Evolutionary conservation across 1,140 invertebrate species (phyloP).

Genomic region (Neotoxoptera formosana): DNA sequence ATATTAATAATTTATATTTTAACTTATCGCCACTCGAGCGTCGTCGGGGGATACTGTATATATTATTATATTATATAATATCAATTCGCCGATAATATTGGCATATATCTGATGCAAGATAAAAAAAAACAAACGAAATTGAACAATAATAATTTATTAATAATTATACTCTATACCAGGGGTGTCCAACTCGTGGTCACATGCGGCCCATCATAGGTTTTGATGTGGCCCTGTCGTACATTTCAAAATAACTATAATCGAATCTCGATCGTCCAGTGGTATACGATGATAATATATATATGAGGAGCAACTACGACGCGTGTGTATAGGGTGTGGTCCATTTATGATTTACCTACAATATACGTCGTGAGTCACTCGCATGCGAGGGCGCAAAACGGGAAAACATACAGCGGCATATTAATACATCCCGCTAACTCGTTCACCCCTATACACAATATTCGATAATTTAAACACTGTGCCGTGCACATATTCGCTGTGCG

Average conservation of each 20-base stretch:
- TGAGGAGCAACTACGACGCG: neutral
- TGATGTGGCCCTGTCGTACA: no score
- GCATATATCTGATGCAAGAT: neutral
- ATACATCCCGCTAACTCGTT: neutral
- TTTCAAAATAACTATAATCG: no score
- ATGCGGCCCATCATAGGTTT: no score
- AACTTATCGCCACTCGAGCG: neutral
- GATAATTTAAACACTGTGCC: neutral
- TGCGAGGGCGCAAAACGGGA: neutral
- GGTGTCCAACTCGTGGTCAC: no score
- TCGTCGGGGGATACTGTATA: no score
- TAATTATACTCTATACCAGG: no score
- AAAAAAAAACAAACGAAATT: neutral
- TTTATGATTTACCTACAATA: constrained; percentile 15
- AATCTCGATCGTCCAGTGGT: neutral
- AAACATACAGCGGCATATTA: neutral
- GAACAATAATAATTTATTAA: neutral
- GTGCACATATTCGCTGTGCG: neutral
- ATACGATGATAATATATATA: neutral
- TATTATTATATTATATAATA: no score
- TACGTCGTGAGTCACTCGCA: constrained; percentile 1
- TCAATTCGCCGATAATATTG: neutral
- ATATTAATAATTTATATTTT: neutral
- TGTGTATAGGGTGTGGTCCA: constrained; percentile 41
- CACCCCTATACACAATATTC: constrained; percentile 24